Conservation (phyloP, 2,113 vertebrate species). For the Columba janthina region DNA sequence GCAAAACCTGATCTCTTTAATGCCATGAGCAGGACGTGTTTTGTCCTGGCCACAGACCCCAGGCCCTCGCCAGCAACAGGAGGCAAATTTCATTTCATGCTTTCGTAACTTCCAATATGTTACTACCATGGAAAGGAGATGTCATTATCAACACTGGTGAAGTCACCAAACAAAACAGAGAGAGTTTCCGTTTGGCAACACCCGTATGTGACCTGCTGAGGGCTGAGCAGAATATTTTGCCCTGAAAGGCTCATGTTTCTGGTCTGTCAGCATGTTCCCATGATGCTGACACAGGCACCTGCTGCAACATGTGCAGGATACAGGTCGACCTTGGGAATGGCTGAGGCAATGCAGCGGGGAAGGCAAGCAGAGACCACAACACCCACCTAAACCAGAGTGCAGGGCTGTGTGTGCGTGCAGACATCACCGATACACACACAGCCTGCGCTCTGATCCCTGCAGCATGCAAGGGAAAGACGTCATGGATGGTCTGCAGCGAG, state of each 20-base stretch:
- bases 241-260: background rate
- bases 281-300: background rate
- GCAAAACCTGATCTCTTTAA: background rate
- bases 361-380: accelerated
- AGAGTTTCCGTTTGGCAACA: background rate
- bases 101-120: background rate
- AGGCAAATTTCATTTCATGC: background rate
- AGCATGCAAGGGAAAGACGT: background rate
- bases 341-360: accelerated
- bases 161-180: background rate
- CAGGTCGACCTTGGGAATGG: accelerated
- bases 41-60: background rate
- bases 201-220: accelerated
- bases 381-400: accelerated
- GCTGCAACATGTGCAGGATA: accelerated
- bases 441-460: background rate
- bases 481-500: background rate
- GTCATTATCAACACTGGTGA: accelerated
- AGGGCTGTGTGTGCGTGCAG: accelerated
- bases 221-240: background rate
- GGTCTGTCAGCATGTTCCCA: accelerated
- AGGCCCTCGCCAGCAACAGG: background rate
- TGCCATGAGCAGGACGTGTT: background rate
- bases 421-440: accelerated
- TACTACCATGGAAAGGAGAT: background rate